phyloP scores from a whole-genome alignment of 2,113 vertebrate species.

The Tragulus kanchil region DNA sequence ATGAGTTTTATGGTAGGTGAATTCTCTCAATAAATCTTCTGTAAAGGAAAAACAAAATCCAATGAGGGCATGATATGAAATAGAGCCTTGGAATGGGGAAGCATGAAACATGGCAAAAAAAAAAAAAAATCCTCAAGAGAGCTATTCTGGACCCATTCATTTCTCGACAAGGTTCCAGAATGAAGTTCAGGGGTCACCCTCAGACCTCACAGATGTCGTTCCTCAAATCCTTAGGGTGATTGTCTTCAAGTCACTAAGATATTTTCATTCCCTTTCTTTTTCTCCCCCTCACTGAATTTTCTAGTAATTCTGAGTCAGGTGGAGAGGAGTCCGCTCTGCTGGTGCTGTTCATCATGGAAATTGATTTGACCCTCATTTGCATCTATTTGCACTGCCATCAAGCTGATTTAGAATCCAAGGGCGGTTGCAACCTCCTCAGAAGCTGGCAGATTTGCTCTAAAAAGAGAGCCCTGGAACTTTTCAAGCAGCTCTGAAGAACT shows the following conservation, averaged over 20 bases:
- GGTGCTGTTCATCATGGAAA: constrained; percentile 81
- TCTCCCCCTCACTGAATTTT: constrained; percentile 39
- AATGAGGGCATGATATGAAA: neutral
- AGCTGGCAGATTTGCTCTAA: constrained; percentile 81
- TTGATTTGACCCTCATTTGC: constrained; percentile 85
- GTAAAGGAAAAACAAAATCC: neutral
- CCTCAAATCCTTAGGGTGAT: neutral
- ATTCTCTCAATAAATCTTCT: constrained; percentile 9
- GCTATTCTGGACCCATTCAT: neutral
- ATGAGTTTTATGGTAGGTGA: constrained; percentile 12
- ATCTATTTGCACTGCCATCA: constrained; percentile 82
- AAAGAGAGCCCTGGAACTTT: constrained; percentile 78
- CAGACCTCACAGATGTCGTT: neutral
- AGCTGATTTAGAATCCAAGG: constrained; percentile 83
- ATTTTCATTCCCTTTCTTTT: neutral
- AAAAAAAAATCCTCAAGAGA: neutral
- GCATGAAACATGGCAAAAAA: neutral
- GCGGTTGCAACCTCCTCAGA: constrained; percentile 80
- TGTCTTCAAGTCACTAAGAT: constrained; percentile 12
- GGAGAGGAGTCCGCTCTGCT: constrained; percentile 69
- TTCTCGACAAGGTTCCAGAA: neutral
- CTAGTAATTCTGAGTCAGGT: constrained; percentile 80
- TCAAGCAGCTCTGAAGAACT: constrained; percentile 65
- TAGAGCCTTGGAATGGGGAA: neutral
- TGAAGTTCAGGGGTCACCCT: neutral